These are phyloP conservation scores for Scomberomorus guttatus DNA, from an alignment of 2,797 vertebrate genomes.

Conservation along the genomic window DNA sequence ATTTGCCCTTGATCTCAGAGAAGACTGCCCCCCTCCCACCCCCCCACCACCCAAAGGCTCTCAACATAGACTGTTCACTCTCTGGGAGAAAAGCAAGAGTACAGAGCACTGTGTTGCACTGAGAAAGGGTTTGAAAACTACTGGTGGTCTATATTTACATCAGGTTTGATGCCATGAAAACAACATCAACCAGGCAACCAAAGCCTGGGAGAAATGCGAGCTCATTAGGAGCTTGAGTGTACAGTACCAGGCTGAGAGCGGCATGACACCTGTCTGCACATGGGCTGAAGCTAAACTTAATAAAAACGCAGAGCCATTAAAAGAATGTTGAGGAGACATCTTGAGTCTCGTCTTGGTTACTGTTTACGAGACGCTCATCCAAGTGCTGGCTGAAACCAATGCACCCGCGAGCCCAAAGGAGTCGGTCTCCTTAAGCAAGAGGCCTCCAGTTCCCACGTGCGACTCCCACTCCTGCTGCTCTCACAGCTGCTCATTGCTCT, in stretches of 20 bases:
- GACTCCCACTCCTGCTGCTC: conserved; percentile 38
- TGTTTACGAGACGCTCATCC: conserved; percentile 40
- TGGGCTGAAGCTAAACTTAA: conserved; percentile 24
- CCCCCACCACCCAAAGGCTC: conserved; percentile 11
- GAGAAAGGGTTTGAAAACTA: conserved; percentile 33
- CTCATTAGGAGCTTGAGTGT: conserved; percentile 58
- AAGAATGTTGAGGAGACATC: conserved; percentile 32
- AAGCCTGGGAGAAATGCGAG: conserved; percentile 56
- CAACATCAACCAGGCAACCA: conserved; percentile 67
- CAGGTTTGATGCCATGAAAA: conserved; percentile 47
- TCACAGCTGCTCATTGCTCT: conserved; percentile 60
- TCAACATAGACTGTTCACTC: conserved; percentile 37
- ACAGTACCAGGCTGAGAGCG: conserved; percentile 33
- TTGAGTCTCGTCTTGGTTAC: conserved; percentile 30
- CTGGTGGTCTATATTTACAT: conserved; percentile 69
- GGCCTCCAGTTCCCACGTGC: conserved; percentile 39
- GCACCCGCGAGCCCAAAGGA: conserved; percentile 15
- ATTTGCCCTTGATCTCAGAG: conserved; percentile 72
- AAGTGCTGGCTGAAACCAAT: conserved; percentile 24
- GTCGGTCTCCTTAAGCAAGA: conserved; percentile 24
- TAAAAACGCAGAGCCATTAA: conserved; percentile 8
- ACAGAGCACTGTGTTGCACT: conserved; percentile 29
- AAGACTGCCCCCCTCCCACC: conserved; percentile 21
- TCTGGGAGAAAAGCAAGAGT: conserved; percentile 42
- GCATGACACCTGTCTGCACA: conserved; percentile 58